A percentile compares a stretch with the other conserved stretches of the same genome.
phyloP scores from a whole-genome alignment of 2,113 vertebrate genomes.

The Sturnus vulgaris region DNA sequence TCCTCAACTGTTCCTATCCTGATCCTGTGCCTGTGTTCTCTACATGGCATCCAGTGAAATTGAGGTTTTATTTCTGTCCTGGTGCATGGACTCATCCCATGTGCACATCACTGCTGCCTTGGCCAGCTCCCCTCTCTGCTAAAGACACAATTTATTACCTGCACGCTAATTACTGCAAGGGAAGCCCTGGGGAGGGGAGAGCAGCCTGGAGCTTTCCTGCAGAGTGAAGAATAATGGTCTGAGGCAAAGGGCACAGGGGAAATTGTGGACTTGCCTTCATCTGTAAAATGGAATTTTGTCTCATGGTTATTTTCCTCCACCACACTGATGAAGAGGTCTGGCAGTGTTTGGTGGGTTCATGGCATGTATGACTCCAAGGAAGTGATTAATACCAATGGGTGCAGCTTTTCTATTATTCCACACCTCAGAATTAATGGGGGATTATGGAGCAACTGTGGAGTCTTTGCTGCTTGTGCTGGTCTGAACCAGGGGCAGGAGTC shows the following conservation, averaged over 20 bases:
- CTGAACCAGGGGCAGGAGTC: not conserved
- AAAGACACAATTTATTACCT: not conserved
- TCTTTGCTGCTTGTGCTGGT: not conserved
- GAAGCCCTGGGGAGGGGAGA: not conserved
- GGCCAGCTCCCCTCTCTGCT: not conserved
- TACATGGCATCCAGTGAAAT: accelerated
- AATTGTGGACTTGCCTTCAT: not conserved
- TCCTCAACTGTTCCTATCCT: not conserved
- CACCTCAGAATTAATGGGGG: not conserved
- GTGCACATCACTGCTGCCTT: not conserved
- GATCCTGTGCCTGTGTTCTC: not conserved
- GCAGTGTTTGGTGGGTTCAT: not conserved
- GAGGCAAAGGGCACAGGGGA: not conserved
- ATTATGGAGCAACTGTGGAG: not conserved
- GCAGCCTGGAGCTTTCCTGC: not conserved
- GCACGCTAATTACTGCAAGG: not conserved
- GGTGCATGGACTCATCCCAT: not conserved
- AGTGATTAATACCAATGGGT: not conserved
- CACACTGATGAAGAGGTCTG: not conserved
- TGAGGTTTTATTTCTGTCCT: not conserved
- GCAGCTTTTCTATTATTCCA: not conserved
- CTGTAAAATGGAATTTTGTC: not conserved
- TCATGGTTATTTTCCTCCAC: not conserved
- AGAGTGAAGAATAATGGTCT: not conserved
- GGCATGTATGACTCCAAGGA: not conserved